phyloP scores from a whole-genome alignment of 2,888 invertebrate species.

The Plebejus anna region DNA sequence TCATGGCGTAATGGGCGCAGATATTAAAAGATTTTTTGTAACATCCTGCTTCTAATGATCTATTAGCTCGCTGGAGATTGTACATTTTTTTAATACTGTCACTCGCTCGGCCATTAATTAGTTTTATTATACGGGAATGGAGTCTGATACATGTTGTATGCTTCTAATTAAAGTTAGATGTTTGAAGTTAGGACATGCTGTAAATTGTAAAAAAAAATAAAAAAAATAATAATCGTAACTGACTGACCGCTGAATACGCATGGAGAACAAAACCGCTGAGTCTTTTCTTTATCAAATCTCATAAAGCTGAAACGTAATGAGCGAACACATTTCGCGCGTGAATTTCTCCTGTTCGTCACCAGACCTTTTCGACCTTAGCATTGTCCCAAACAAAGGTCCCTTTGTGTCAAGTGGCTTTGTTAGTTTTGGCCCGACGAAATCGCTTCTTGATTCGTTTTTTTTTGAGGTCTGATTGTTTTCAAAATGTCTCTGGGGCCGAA shows the following conservation, averaged over 20 bases:
- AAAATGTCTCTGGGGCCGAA: background rate
- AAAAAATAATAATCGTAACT: background rate
- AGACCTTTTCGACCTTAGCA: slow-evolving; percentile 31
- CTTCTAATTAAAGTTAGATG: background rate
- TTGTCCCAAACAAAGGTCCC: slow-evolving; percentile 30
- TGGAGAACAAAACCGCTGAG: background rate
- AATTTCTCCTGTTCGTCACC: slow-evolving; percentile 21
- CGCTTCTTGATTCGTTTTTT: slow-evolving; percentile 27
- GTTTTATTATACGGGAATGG: slow-evolving; percentile 6
- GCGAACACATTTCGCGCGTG: slow-evolving; percentile 14
- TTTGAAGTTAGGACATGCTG: too few relatives aligned
- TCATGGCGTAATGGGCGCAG: slow-evolving; percentile 23
- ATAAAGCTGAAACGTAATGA: slow-evolving; percentile 22
- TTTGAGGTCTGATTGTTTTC: slow-evolving; percentile 9
- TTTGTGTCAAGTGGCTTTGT: slow-evolving; percentile 30
- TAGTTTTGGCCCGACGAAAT: slow-evolving; percentile 28
- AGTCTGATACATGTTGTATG: background rate
- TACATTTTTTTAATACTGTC: slow-evolving; percentile 17
- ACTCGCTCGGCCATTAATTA: slow-evolving; percentile 24
- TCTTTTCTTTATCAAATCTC: slow-evolving; percentile 7
- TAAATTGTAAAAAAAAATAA: too few relatives aligned
- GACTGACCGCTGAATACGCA: background rate
- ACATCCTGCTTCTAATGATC: slow-evolving; percentile 46
- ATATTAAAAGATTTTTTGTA: slow-evolving; percentile 39
- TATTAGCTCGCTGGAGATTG: slow-evolving; percentile 39